phyloP scores from a whole-genome alignment of 2,113 vertebrate species.

The Corynorhinus townsendii region DNA sequence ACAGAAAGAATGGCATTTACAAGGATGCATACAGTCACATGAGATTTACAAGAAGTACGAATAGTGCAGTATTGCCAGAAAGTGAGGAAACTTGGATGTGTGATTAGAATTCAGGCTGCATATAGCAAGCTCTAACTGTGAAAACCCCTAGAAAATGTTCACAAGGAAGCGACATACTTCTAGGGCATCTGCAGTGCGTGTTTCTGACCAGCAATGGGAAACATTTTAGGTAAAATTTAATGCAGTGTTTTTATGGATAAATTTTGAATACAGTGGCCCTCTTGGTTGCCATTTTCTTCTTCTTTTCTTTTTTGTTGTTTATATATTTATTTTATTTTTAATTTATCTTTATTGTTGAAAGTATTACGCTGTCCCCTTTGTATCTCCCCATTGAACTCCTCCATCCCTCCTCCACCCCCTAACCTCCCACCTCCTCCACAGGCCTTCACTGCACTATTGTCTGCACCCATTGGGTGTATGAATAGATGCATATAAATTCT shows the following conservation, averaged over 20 bases:
- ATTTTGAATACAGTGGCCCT: neutral
- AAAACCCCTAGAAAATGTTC: neutral
- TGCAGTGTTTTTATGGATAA: neutral
- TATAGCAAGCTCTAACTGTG: neutral
- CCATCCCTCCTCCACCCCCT: no score
- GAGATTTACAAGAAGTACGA: neutral
- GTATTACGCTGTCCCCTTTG: no score
- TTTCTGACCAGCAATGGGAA: neutral
- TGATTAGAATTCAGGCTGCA: neutral
- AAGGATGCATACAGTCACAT: neutral
- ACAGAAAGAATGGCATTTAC: neutral
- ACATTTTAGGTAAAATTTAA: neutral
- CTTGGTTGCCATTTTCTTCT: neutral
- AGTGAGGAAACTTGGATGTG: neutral
- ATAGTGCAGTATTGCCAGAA: neutral
- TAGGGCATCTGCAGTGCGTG: neutral
- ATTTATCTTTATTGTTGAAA: no score
- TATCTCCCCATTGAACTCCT: no score
- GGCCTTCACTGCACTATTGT: no score
- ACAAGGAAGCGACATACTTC: neutral
- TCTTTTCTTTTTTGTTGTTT: no score
- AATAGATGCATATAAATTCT: no score
- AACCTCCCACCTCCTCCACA: no score
- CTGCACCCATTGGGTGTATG: no score
- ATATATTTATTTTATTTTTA: no score